Evolutionary conservation across 2,113 vertebrate species (phyloP), one percentile per base, ranked within the genome.

Genomic region (Oxyura jamaicensis): DNA sequence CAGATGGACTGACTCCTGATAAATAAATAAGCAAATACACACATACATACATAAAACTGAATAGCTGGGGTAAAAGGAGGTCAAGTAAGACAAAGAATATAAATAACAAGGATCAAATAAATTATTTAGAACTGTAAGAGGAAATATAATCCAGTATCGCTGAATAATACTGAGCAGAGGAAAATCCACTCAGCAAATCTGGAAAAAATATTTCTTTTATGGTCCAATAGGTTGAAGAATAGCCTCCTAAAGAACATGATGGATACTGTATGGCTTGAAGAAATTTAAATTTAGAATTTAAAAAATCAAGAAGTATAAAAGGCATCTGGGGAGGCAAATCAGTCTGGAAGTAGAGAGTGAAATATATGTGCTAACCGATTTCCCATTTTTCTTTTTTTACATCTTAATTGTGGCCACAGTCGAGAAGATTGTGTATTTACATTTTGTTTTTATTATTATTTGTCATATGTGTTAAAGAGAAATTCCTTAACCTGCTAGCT

Each of bases 61-160:
- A 92, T 71, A 76, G 58, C 4, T 71, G 42, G 50, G 52, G 82
- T 88, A 73, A 92, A 84, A 94, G 13, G 35, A 91, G 85, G 85
- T 91, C 78, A 74, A 58, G 36, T 39, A 94, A 93, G 90, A 86
- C 68, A 86, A 91, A 90, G 46, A 50, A 36, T 88, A 65, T 77
- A 92, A 95, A 91, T 80, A 94, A 89, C 41, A 91, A 90, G 73
- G 80, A 79, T 77, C 73, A 83, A 86, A 88, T 88, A 82, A 86
- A 91, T 90, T 86, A 88, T 93, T 95, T 90, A 91, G 80, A 76
- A 48, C 31, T 79, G 25, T 78, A 81, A 84, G 89, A 93, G 22
- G 65, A 92, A 90, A 83, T 91, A 75, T 73, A 96, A 90, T 86
- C 73, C 52, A 63, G 28, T 86, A 65, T 29, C 65, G 88, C 42